These are phyloP conservation scores for Prionace glauca DNA, from an alignment of 2,797 vertebrate species.

Conservation along the genomic window DNA sequence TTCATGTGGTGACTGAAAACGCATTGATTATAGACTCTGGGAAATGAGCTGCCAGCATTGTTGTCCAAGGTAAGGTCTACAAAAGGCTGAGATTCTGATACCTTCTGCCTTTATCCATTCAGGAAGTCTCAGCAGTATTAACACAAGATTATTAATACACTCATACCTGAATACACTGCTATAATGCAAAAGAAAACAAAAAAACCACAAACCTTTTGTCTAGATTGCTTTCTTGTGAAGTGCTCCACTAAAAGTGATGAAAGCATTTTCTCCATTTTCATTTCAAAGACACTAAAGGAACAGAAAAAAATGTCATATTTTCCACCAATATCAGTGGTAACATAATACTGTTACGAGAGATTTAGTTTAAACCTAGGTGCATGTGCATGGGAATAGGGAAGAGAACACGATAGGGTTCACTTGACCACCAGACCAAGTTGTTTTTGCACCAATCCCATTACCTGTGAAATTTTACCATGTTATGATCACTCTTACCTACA, in stretches of 20 bases:
- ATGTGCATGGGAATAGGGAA: neutral
- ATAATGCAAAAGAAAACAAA: neutral
- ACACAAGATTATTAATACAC: neutral
- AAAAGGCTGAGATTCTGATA: neutral
- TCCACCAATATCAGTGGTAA: neutral
- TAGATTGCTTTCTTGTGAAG: slow-evolving; percentile 62
- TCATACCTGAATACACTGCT: neutral
- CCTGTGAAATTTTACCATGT: too few relatives aligned
- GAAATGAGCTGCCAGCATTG: neutral
- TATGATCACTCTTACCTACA: too few relatives aligned
- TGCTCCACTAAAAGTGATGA: slow-evolving; percentile 64
- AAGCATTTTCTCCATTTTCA: slow-evolving; percentile 77
- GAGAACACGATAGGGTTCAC: neutral
- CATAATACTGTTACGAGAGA: neutral
- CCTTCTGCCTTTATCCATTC: neutral
- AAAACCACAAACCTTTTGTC: slow-evolving; percentile 63
- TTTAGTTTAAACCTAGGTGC: neutral
- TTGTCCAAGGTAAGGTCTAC: neutral
- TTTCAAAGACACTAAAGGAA: slow-evolving; percentile 68
- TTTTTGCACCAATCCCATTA: neutral
- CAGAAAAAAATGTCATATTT: neutral
- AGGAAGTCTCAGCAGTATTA: neutral
- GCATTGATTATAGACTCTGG: neutral
- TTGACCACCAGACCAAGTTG: neutral
- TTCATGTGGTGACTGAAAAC: neutral